Base-by-base conservation (phyloP, 1,140 invertebrate genomes). In the Caenorhabditis brenneri region DNA sequence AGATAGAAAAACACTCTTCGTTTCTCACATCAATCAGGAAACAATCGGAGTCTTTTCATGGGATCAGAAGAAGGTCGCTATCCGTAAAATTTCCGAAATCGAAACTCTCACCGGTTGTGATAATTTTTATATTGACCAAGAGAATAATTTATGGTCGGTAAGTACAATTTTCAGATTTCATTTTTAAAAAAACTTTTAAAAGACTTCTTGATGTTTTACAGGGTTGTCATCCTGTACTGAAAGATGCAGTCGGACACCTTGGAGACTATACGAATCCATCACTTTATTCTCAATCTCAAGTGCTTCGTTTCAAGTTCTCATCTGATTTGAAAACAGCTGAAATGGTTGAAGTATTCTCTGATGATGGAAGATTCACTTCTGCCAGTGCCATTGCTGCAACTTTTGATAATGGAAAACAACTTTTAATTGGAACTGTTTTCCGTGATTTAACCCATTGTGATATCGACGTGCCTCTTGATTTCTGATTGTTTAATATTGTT, bases 261-360 rank as follows among this genome's bases (percentile, higher is more conserved):
- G 65, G 65, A 46, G 65, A 74, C 36, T 12, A 12, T 12, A 46
- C 36, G 9, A 46, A 74, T 42, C 65, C 36, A 46, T 42, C 33
- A 10, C 65, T 74, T 7, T 74, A 19, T n/a, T 39, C 65, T 42
- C 65, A 42, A 24, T 74, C 65, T 22, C 65, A 74, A 74, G 65
- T 74, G 10, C 65, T 74, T 74, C 65, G 65, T 42, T 74, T 74
- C 36, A 74, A 74, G 24, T 46, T 74, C 22, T 74, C 65, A 12
- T 24, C 19, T 10, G 65, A 74, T n/a, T 42, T 74, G n/a, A 74
- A 74, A 46, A 12, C 36, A 24, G 36, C 65, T 27, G 65, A 74
- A 74, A 74, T 74, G 65, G 33, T 74, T 33, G 65, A 74, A 74
- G 65, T 74, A 24, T 74, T 74, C 36, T 74, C 65, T 42, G 65